Conservation (phyloP, 2,113 vertebrate species). For the Nesospiza acunhae region DNA sequence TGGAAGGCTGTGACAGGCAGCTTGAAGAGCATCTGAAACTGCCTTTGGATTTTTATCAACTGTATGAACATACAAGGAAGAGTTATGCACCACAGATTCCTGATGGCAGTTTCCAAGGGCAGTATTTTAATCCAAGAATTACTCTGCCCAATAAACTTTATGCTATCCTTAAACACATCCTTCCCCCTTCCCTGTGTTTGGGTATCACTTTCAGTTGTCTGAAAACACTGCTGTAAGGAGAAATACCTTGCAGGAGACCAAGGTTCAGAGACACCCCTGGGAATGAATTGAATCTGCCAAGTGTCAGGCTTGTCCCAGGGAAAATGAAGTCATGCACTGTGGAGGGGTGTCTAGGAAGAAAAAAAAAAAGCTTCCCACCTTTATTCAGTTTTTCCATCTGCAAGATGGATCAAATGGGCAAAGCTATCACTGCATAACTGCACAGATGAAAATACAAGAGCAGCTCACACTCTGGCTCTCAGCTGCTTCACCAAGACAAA, state of each 20-base stretch:
- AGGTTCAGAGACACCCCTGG: background rate
- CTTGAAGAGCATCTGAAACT: slow-evolving; percentile 22
- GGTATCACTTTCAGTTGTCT: background rate
- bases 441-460: background rate
- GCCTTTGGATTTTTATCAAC: slow-evolving; percentile 35
- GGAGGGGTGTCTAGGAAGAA: background rate
- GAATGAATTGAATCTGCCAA: background rate
- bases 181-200: background rate
- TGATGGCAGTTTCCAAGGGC: background rate
- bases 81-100: slow-evolving; percentile 21
- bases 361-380: background rate
- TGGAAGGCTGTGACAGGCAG: background rate
- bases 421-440: background rate
- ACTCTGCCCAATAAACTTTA: background rate
- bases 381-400: slow-evolving; percentile 39
- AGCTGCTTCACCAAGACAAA: background rate
- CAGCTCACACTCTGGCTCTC: background rate
- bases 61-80: slow-evolving; percentile 13
- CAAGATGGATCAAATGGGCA: background rate
- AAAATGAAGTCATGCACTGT: background rate
- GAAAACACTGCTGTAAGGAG: background rate
- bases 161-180: background rate
- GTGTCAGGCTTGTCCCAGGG: background rate
- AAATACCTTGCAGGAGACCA: background rate
- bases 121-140: slow-evolving; percentile 15